Percentiles rank a stretch among this genome's conserved stretches.
phyloP scores from a whole-genome alignment of 2,113 vertebrate genomes.

The Atlantisia rogersi region DNA sequence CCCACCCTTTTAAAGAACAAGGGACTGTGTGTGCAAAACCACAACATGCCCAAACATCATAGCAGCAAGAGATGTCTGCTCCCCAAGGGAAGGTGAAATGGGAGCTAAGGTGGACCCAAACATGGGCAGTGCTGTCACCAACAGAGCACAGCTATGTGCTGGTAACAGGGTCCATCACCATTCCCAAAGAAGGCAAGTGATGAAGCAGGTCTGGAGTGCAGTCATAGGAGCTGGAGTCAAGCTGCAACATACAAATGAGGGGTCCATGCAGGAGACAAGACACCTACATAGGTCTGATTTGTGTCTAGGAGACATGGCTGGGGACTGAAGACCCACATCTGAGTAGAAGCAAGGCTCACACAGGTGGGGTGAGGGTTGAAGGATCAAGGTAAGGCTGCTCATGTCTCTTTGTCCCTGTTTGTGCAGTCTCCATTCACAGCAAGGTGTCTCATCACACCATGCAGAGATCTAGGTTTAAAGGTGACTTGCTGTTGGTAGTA shows the following conservation, averaged over 20 bases:
- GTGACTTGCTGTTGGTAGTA: background rate
- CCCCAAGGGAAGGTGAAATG: background rate
- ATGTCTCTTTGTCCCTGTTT: background rate
- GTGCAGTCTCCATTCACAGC: background rate
- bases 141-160: background rate
- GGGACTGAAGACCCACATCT: background rate
- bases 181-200: background rate
- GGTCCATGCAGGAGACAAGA: background rate
- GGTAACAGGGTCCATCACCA: background rate
- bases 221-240: background rate
- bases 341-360: background rate
- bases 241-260: background rate
- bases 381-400: background rate
- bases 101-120: background rate
- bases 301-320: background rate
- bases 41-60: background rate
- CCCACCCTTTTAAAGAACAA: too few species aligned
- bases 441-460: background rate
- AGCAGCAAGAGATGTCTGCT: background rate
- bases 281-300: background rate
- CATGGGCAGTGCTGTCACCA: background rate
- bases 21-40: too few species aligned
- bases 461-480: background rate
- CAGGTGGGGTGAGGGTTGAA: background rate
- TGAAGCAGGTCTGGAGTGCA: too few species aligned